Evolutionary conservation across 2,888 invertebrate species (phyloP), one percentile per base, ranked within the genome.

Genomic region (Philereme vetulata): DNA sequence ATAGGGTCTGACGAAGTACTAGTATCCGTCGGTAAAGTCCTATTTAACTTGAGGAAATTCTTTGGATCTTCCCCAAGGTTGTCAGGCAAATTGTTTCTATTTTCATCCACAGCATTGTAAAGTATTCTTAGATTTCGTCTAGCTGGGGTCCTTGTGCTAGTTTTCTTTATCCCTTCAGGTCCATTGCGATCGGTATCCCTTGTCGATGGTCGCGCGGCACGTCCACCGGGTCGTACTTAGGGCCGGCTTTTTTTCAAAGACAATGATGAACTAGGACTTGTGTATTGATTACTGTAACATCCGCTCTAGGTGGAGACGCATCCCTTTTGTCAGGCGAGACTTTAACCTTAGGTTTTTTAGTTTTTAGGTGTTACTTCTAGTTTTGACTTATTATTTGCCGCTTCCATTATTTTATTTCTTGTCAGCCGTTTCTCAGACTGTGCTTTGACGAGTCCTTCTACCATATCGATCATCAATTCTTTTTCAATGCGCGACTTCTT

Each of bases 1-100:
- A 96, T 96, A 63, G 96, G 95, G 5, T 92, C 93, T 38, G 94
- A 93, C 0, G 96, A 96, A 69, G 95, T 95, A n/a, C 95, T 95
- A 46, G 94, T 93, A 0, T 95, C 93, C 0, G 95, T 93, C 0
- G 96, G 96, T 49, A 95, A 76, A 4, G 88, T 80, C 75, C 93
- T 93, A 4, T 92, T 92, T 68, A 95, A 94, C 62, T 92, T 93
- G 34, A 95, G 81, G 56, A 94, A 87, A 62, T 88, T 86, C 46
- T 84, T 81, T 1, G 88, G 11, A 10, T 10, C 85, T 36, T 88
- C 85, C 60, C 64, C 79, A 47, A 83, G 84, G 47, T 73, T 78
- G 3, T 67, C 42, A 43, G 35, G n/a, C n/a, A 33, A 4, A 50
- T 40, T 72, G 8, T 85, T 85, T 51, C 64, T 72, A 52, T 73